These are phyloP conservation scores for Anniella stebbinsi DNA, from an alignment of 2,797 vertebrate species.

Conservation along the genomic window DNA sequence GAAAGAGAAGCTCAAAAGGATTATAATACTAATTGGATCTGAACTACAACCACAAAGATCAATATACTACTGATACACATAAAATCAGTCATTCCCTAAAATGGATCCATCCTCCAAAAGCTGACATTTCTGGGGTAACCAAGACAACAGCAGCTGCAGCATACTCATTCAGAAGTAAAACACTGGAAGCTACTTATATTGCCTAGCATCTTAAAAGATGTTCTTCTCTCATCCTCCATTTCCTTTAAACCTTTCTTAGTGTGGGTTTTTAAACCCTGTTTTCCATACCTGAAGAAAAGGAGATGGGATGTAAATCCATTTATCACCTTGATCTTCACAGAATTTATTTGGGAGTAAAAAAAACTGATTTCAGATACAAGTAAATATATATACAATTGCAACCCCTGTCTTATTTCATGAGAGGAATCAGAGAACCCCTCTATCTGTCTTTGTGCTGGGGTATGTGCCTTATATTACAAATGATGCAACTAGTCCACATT, in stretches of 20 bases:
- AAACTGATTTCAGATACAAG: background rate
- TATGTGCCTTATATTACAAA: background rate
- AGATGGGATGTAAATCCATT: background rate
- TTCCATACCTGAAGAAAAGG: background rate
- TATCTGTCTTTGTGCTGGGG: no score
- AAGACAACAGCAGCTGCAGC: conserved; percentile 36
- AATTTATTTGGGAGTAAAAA: background rate
- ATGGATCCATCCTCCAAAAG: conserved; percentile 8
- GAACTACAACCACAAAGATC: background rate
- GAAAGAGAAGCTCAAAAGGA: conserved; percentile 1
- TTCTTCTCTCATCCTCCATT: background rate
- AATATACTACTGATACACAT: conserved; percentile 3
- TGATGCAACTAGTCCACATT: background rate
- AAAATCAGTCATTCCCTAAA: conserved; percentile 19
- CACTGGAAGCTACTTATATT: conserved; percentile 20
- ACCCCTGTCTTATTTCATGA: background rate
- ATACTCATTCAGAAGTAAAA: conserved; percentile 46
- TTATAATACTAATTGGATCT: background rate
- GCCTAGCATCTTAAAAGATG: background rate
- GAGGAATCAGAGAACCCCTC: background rate
- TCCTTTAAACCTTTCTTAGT: background rate
- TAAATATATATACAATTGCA: background rate
- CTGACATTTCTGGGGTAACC: conserved; percentile 34
- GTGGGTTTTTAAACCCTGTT: background rate
- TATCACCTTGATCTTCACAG: background rate